Percentiles rank a stretch among this genome's conserved stretches.
Evolutionary conservation across 2,888 invertebrate species (phyloP).

Genomic region (Himalopsyche tibetana): DNA sequence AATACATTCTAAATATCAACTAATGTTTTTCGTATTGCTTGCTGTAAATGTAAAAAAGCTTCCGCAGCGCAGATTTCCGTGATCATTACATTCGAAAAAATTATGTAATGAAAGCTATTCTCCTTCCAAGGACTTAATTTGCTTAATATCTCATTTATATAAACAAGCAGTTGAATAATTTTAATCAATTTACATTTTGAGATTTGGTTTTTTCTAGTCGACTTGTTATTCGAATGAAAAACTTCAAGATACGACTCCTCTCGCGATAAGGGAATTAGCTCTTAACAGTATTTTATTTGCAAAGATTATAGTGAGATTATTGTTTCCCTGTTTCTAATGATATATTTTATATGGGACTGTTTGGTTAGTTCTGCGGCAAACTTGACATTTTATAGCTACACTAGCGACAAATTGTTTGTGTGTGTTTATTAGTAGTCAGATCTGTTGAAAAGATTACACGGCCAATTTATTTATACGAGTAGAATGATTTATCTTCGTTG

Average conservation of each 20-base stretch:
- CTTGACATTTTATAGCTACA: slow-evolving; percentile 2
- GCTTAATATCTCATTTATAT: too few relatives aligned
- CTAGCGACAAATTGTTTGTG: background rate
- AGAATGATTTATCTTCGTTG: slow-evolving; percentile 19
- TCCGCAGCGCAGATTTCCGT: too few relatives aligned
- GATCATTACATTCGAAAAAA: too few relatives aligned
- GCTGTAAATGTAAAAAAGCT: too few relatives aligned
- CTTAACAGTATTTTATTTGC: slow-evolving; percentile 22
- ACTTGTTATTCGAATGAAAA: background rate
- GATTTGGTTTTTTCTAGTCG: too few relatives aligned
- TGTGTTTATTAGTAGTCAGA: background rate
- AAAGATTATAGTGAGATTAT: background rate
- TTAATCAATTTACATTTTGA: too few relatives aligned
- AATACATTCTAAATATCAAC: too few relatives aligned
- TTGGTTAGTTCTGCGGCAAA: background rate
- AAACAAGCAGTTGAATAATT: too few relatives aligned
- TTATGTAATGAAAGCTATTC: too few relatives aligned
- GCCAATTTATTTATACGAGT: slow-evolving; percentile 8
- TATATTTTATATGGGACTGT: background rate
- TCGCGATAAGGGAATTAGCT: background rate
- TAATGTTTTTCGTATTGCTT: too few relatives aligned
- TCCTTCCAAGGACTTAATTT: too few relatives aligned
- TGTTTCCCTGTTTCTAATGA: background rate
- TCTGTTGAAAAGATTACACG: slow-evolving; percentile 31
- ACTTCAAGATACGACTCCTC: slow-evolving; percentile 2